Conservation (phyloP, 2,888 invertebrate genomes). For the Yponomeuta sedellus region DNA sequence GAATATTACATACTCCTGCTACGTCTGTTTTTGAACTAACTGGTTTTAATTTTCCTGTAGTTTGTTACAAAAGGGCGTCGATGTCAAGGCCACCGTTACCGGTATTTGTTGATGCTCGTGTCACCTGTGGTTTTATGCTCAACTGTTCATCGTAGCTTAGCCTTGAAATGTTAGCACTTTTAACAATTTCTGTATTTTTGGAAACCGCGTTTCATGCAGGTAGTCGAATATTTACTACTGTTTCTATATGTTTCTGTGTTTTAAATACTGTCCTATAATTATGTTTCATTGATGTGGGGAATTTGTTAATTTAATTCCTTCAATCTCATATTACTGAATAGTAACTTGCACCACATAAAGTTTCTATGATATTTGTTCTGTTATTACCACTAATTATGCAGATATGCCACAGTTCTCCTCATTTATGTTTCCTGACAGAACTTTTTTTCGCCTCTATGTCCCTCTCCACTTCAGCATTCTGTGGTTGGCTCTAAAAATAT, state of each 20-base stretch:
- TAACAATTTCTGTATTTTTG: neutral
- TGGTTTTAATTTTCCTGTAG: neutral
- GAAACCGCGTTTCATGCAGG: neutral
- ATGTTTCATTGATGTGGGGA: no score
- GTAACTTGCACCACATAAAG: no score
- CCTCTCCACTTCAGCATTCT: neutral
- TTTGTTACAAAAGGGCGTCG: neutral
- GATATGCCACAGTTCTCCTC: neutral
- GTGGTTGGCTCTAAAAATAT: neutral
- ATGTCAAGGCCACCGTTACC: neutral
- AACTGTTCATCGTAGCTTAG: neutral
- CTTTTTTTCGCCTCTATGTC: no score
- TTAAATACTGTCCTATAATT: no score
- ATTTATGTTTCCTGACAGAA: neutral
- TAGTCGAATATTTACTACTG: neutral
- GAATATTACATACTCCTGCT: no score
- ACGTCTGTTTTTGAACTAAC: neutral
- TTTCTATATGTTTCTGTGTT: neutral
- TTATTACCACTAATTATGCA: no score
- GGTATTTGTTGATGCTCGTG: neutral
- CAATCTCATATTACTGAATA: no score
- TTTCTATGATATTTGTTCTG: no score
- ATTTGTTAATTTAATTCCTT: no score
- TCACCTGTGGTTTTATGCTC: neutral
- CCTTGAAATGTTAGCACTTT: neutral